A percentile compares a stretch with the other conserved stretches of the same genome.
Conservation (phyloP, 2,113 vertebrate genomes). For the Lasiurus borealis region DNA sequence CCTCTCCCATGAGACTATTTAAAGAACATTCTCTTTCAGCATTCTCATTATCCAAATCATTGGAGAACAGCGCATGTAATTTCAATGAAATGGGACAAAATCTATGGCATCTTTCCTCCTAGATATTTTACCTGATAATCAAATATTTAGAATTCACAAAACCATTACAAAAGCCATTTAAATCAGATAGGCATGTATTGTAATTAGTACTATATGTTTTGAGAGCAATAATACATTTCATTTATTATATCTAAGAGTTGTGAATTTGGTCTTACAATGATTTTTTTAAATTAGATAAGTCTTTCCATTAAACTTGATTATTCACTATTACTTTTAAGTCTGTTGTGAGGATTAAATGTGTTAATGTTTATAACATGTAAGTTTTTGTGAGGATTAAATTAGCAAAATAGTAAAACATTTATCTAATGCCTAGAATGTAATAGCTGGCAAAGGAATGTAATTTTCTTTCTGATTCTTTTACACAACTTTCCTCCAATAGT, state of each 20-base stretch:
- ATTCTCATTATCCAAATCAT: neutral
- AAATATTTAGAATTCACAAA: constrained; percentile 19
- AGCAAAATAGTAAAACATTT: neutral
- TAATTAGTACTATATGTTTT: neutral
- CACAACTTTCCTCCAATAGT: too few species aligned
- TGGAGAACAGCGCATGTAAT: neutral
- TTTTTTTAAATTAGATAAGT: neutral
- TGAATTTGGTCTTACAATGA: neutral
- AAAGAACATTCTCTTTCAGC: neutral
- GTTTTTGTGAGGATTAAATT: neutral
- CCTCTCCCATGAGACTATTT: neutral
- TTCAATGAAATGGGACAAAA: neutral
- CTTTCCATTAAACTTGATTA: neutral
- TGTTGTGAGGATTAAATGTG: neutral
- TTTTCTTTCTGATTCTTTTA: neutral
- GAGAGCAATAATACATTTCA: neutral
- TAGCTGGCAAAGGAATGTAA: neutral
- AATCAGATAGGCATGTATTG: neutral
- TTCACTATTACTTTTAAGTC: neutral
- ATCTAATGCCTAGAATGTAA: neutral
- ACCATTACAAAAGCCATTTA: neutral
- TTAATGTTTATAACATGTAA: neutral
- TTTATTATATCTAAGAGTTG: neutral
- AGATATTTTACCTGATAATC: neutral
- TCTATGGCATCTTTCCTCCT: neutral